These are phyloP conservation scores for Caenorhabditis sp. DNA, from an alignment of 2,888 invertebrate species.

Conservation along the genomic window DNA sequence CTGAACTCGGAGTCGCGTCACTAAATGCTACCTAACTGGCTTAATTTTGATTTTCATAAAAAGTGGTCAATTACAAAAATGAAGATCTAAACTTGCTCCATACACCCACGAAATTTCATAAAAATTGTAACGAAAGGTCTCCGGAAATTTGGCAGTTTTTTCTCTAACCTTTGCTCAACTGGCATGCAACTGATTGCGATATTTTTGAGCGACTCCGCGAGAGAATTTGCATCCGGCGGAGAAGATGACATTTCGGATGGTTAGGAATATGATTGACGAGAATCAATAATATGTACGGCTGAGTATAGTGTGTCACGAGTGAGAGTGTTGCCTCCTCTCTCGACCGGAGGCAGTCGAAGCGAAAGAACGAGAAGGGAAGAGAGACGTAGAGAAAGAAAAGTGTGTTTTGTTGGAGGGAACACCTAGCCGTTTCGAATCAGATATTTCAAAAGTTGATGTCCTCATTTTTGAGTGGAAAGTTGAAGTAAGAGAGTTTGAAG, in stretches of 20 bases:
- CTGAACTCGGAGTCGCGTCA: no score
- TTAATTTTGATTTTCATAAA: no score
- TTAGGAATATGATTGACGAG: neutral
- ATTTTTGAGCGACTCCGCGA: slow-evolving; percentile 10
- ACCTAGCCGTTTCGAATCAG: no score
- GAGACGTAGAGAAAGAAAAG: neutral
- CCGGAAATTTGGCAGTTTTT: no score
- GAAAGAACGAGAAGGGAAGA: neutral
- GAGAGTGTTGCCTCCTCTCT: neutral
- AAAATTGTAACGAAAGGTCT: neutral
- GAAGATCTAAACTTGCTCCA: no score
- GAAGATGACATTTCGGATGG: neutral
- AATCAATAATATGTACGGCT: slow-evolving; percentile 12
- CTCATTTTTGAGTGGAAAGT: neutral
- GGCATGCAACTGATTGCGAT: slow-evolving; percentile 27
- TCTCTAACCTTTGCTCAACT: slow-evolving; percentile 13
- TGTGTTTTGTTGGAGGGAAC: neutral
- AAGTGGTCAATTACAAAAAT: no score
- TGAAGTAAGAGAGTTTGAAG: no score
- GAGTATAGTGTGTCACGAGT: slow-evolving; percentile 7
- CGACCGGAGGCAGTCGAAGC: neutral
- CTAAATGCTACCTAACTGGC: no score
- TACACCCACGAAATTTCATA: no score
- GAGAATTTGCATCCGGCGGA: neutral
- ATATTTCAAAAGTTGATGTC: no score